A percentile compares a stretch with the other conserved stretches of the same genome.
Conservation (phyloP, 1,140 invertebrate genomes). For the Brachionus calyciflorus region DNA sequence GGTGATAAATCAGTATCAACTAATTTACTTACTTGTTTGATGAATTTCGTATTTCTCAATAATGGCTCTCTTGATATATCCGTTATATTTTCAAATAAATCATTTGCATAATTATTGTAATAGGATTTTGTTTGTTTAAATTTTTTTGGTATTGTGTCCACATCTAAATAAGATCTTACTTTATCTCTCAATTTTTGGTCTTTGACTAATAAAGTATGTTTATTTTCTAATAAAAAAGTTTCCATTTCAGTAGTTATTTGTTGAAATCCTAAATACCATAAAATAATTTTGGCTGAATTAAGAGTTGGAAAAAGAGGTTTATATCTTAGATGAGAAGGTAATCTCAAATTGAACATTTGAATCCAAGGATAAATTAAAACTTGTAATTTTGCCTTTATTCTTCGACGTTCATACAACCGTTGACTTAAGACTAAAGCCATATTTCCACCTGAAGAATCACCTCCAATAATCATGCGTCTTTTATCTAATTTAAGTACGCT, state of each 20-base stretch:
- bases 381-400: slow-evolving; percentile 50
- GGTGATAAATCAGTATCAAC: slow-evolving; percentile 20
- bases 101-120: not conserved
- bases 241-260: slow-evolving; percentile 17
- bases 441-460: slow-evolving; percentile 51
- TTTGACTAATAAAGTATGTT: not conserved
- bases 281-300: slow-evolving; percentile 13
- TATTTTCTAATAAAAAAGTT: slow-evolving; percentile 25
- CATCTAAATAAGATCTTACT: not conserved
- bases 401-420: not conserved
- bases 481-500: slow-evolving; percentile 49
- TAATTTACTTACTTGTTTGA: not conserved
- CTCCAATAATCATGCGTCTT: slow-evolving; percentile 30
- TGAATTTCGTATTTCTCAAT: slow-evolving; percentile 2
- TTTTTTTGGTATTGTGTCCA: slow-evolving; percentile 3
- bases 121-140: slow-evolving; percentile 24
- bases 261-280: slow-evolving; percentile 36
- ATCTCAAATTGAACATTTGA: slow-evolving; percentile 54
- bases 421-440: not conserved
- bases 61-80: not conserved
- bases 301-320: not conserved
- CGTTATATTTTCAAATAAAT: not conserved
- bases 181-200: slow-evolving; percentile 1
- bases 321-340: slow-evolving; percentile 52
- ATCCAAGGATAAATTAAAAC: slow-evolving; percentile 55